A percentile compares a stretch with the other conserved stretches of the same genome.
Evolutionary conservation across 2,888 invertebrate species (phyloP).

Genomic region (Atrina japonica): DNA sequence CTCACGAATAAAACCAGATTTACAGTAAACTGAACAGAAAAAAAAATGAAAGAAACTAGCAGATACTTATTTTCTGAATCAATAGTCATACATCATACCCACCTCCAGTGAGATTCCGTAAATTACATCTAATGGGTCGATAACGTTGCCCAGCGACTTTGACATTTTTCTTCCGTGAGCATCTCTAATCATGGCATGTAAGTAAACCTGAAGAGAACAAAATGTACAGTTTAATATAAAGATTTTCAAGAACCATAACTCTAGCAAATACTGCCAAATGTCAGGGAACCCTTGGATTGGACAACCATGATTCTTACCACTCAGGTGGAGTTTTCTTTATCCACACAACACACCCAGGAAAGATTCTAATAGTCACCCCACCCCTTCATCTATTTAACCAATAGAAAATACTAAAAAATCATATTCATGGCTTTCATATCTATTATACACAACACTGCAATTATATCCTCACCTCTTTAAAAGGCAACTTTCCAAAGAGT

Average conservation of each 20-base stretch:
- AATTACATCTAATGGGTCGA: conserved; percentile 98
- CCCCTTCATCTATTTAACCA: too few species aligned
- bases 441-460: too few species aligned
- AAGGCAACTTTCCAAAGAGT: conserved; percentile 94
- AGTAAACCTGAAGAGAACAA: conserved; percentile 87
- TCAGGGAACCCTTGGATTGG: too few species aligned
- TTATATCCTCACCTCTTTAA: conserved; percentile 86
- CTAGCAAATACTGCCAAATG: neutral
- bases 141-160: conserved; percentile 98
- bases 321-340: too few species aligned
- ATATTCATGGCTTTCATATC: too few species aligned
- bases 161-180: conserved; percentile 99
- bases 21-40: too few species aligned
- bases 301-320: too few species aligned
- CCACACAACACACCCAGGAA: too few species aligned
- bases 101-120: conserved; percentile 90
- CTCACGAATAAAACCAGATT: too few species aligned
- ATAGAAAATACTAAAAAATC: too few species aligned
- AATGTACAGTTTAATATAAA: too few species aligned
- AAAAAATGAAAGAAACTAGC: neutral
- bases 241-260: neutral
- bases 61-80: neutral
- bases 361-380: too few species aligned
- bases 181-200: conserved; percentile 98
- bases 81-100: conserved; percentile 20